Conservation (phyloP, 2,797 vertebrate species). For the Mus caroli region DNA sequence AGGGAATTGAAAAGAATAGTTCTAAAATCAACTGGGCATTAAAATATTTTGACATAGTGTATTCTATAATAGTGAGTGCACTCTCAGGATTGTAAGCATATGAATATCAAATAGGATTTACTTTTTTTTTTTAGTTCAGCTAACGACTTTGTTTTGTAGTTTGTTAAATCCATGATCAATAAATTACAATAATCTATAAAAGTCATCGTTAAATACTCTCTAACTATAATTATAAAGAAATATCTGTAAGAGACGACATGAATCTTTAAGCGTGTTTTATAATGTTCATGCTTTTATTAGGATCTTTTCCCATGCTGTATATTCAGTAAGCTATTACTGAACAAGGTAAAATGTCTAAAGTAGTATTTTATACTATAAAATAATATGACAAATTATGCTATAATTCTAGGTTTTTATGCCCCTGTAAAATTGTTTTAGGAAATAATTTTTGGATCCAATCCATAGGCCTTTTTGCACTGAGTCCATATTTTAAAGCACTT, state of each 20-base stretch:
- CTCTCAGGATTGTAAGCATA: slow-evolving; percentile 23
- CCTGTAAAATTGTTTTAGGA: slow-evolving; percentile 74
- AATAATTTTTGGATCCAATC: slow-evolving; percentile 64
- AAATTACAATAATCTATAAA: slow-evolving; percentile 64
- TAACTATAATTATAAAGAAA: slow-evolving; percentile 69
- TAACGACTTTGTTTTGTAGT: slow-evolving; percentile 75
- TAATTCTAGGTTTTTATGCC: slow-evolving; percentile 77
- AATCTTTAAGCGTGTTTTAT: slow-evolving; percentile 67
- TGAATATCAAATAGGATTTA: slow-evolving; percentile 55
- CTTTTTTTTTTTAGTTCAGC: slow-evolving; percentile 51
- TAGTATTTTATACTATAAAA: slow-evolving; percentile 75
- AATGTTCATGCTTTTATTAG: slow-evolving; percentile 68
- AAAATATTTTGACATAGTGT: slow-evolving; percentile 62
- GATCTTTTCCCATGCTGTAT: slow-evolving; percentile 64
- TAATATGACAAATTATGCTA: slow-evolving; percentile 70
- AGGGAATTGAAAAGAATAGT: slow-evolving; percentile 23
- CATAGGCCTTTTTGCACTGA: slow-evolving; percentile 46
- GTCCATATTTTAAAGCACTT: slow-evolving; percentile 65
- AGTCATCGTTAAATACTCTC: slow-evolving; percentile 64
- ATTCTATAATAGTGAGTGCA: slow-evolving; percentile 49
- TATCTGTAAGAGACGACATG: slow-evolving; percentile 11
- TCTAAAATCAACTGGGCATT: not conserved
- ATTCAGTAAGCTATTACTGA: slow-evolving; percentile 77
- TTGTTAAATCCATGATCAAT: slow-evolving; percentile 69
- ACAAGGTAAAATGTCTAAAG: slow-evolving; percentile 74